Evolutionary conservation across 2,888 invertebrate species (phyloP), one percentile per base, ranked within the genome.

Genomic region (Epinotia brunnichana): DNA sequence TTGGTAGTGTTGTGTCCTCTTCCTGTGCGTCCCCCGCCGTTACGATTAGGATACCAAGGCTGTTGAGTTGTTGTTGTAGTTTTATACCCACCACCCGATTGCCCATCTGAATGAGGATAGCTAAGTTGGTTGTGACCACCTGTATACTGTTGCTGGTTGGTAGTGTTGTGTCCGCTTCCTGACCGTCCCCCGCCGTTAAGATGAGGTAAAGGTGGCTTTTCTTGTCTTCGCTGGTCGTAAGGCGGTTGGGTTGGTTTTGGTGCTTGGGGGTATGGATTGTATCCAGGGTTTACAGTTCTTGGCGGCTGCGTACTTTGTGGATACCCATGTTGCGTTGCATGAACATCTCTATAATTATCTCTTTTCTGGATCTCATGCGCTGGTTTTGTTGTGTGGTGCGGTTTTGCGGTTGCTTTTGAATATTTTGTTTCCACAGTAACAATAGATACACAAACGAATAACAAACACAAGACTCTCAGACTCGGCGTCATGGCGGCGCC

Each of bases 401-500:
- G 41, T 39, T 56, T 21, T 54, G 53, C 1, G 15, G 9, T 7
- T 56, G 35, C 9, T 24, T 24, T 15, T 24, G 57, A 29, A 35
- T 15, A 7, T 56, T 67, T 71, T 10, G 67, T 29, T 48, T 72
- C 71, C 21, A 61, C 71, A 67, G 17, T 67, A 17, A 54, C 21
- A 48, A 60, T 13, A 15, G 53, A 24, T 29, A 24, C 24, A 67
- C 60, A 67, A 35, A 67, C 17, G 48, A 72, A n/a, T 24, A 67
- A 48, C 15, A 72, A 13, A 56, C 67, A 61, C 19, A 72, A 35
- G 9, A 54, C 10, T 48, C 48, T 35, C 21, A 61, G 21, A 44
- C 21, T 19, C 29, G 35, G 71, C 67, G 71, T 61, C 71, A 72
- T 72, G 60, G 15, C 44, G 66, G 66, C 19, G 61, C 67, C 35